Conservation (phyloP, 2,888 invertebrate species). For the Hesperia comma region DNA sequence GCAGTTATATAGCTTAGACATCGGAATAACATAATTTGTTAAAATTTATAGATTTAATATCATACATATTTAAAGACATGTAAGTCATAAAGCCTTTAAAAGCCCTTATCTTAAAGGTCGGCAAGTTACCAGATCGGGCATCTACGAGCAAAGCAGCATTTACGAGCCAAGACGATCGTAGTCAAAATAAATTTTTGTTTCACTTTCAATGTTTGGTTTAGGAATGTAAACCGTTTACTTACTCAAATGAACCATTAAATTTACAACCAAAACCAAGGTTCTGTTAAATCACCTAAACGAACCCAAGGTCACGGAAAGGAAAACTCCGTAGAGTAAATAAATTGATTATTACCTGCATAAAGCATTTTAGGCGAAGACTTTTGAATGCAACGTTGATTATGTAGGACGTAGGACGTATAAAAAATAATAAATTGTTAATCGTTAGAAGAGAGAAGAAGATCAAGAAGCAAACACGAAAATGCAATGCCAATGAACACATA, state of each 20-base stretch:
- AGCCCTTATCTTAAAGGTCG: too few relatives aligned
- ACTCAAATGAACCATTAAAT: constrained; percentile 7
- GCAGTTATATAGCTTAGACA: too few relatives aligned
- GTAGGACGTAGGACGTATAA: neutral
- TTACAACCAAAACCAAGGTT: constrained; percentile 11
- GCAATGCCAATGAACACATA: constrained; percentile 12
- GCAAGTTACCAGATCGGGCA: too few relatives aligned
- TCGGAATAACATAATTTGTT: too few relatives aligned
- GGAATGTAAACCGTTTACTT: too few relatives aligned
- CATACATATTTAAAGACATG: too few relatives aligned
- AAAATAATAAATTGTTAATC: neutral
- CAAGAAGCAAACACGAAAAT: constrained; percentile 10
- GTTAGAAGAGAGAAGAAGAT: constrained; percentile 1
- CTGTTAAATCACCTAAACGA: constrained; percentile 39
- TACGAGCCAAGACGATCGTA: too few relatives aligned
- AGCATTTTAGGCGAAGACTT: neutral
- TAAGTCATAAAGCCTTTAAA: too few relatives aligned
- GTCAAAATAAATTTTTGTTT: too few relatives aligned
- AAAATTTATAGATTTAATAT: too few relatives aligned
- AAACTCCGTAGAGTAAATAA: constrained; percentile 38
- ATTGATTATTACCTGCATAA: constrained; percentile 2
- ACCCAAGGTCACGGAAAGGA: constrained; percentile 44
- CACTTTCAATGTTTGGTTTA: too few relatives aligned
- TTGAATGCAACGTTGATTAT: neutral
- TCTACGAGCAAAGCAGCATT: too few relatives aligned